Percentiles rank a stretch among this genome's conserved stretches.
These are phyloP conservation scores for Python bivittatus DNA, from an alignment of 2,113 vertebrate genomes.

Conservation along the genomic window DNA sequence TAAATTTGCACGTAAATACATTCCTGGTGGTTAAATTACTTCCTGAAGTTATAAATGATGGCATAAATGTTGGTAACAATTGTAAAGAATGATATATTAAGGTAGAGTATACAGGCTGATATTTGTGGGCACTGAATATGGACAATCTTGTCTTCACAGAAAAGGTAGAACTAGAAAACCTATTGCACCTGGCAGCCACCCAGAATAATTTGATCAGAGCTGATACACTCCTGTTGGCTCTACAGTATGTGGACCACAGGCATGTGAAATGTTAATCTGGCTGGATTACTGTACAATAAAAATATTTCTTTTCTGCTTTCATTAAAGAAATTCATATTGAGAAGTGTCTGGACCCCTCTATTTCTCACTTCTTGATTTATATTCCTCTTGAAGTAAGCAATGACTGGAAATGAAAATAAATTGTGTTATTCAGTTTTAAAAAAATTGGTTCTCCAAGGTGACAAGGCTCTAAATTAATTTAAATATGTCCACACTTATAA, in stretches of 20 bases:
- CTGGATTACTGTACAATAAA: not conserved
- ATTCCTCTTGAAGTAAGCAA: not conserved
- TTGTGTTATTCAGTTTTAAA: not conserved
- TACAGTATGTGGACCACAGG: not conserved
- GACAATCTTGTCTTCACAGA: not conserved
- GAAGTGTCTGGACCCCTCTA: rapidly evolving
- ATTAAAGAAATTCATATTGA: not conserved
- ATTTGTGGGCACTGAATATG: not conserved
- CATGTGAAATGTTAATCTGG: not conserved
- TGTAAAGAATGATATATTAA: no score
- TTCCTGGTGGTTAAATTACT: no score
- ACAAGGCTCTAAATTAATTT: not conserved
- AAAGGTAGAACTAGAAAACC: not conserved
- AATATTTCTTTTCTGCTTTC: not conserved
- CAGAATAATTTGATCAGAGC: not conserved
- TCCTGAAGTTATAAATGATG: no score
- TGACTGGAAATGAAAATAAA: constrained; percentile 9
- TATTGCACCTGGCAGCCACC: not conserved
- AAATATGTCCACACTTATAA: not conserved
- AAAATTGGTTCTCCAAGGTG: not conserved
- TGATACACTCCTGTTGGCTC: not conserved
- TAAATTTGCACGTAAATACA: not conserved
- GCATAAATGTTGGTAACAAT: no score
- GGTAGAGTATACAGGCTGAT: not conserved
- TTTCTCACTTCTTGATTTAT: not conserved